Evolutionary conservation across 2,888 invertebrate species (phyloP).

Genomic region (Cylindroiulus punctatus): DNA sequence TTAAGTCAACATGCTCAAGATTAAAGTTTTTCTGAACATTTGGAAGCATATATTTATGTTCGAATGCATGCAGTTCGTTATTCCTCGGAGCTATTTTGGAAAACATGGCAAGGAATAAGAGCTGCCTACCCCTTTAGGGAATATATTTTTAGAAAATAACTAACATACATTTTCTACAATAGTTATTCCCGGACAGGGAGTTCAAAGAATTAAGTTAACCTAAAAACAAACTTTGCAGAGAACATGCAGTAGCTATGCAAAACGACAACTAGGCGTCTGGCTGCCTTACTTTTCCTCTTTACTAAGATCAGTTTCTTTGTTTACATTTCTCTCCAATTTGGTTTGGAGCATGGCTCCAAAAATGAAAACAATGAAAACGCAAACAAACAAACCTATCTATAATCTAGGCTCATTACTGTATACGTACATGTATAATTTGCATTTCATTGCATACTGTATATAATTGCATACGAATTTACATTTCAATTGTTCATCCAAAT

Average conservation of each 20-base stretch:
- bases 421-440: too few species aligned
- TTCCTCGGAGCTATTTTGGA: background rate
- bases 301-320: background rate
- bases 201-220: background rate
- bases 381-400: too few species aligned
- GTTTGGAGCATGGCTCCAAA: background rate
- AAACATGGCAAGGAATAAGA: background rate
- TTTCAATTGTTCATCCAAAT: too few species aligned
- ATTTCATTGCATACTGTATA: too few species aligned
- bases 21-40: too few species aligned
- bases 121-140: background rate
- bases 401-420: too few species aligned
- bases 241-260: background rate
- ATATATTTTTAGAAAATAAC: constrained; percentile 21
- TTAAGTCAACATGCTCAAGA: too few species aligned
- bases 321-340: background rate
- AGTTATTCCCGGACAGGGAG: background rate
- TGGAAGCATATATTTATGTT: too few species aligned
- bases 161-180: background rate
- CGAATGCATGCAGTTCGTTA: too few species aligned
- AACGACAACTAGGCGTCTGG: background rate
- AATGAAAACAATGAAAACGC: too few species aligned
- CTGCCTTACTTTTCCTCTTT: background rate
- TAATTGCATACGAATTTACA: too few species aligned
- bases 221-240: background rate